Percentiles rank a stretch among this genome's conserved stretches.
These are phyloP conservation scores for Anisognathus igniventris DNA, from an alignment of 2,797 vertebrate species.

Conservation along the genomic window DNA sequence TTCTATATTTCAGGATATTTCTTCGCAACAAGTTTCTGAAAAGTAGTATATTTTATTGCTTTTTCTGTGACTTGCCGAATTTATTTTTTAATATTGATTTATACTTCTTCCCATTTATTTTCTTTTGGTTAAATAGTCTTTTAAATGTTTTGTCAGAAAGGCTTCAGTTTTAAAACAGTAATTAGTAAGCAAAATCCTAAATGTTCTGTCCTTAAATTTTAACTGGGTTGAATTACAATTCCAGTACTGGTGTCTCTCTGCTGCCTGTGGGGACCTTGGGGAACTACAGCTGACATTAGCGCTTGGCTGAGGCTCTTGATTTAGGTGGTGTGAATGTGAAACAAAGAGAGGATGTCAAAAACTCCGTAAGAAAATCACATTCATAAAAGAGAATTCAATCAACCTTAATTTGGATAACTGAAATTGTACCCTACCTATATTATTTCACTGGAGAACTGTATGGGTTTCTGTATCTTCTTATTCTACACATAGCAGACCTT, in stretches of 20 bases:
- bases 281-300: background rate
- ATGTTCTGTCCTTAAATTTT: background rate
- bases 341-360: background rate
- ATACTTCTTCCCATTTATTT: background rate
- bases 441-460: background rate
- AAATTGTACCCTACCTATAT: background rate
- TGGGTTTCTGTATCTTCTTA: background rate
- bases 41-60: background rate
- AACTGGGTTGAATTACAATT: background rate
- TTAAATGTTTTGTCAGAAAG: background rate
- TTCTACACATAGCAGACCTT: background rate
- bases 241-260: background rate
- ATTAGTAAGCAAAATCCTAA: background rate
- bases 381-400: background rate
- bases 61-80: background rate
- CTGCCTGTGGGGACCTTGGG: background rate
- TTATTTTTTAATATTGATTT: background rate
- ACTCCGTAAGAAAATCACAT: background rate
- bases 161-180: background rate
- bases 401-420: background rate
- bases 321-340: background rate
- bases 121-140: background rate
- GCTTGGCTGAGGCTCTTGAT: background rate
- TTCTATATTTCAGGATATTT: background rate
- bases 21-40: background rate